These are phyloP conservation scores for Drosophila oshimai DNA, from an alignment of 1,140 invertebrate species.

Conservation along the genomic window DNA sequence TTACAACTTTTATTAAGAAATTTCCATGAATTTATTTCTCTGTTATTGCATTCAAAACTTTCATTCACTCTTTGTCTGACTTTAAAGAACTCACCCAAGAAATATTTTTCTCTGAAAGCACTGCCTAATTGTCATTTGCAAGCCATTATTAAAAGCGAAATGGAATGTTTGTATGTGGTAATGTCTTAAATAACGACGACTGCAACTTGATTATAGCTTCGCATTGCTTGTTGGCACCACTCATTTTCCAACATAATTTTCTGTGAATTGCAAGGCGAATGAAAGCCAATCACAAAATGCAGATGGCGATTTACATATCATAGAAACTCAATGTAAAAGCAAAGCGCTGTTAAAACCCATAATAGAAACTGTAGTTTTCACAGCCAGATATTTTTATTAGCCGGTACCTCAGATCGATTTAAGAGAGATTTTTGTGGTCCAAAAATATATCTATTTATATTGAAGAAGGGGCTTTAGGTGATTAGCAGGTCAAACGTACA, in stretches of 20 bases:
- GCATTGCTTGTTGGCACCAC: conserved; percentile 17
- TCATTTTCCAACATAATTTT: conserved; percentile 66
- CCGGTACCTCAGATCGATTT: background rate
- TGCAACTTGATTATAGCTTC: conserved; percentile 33
- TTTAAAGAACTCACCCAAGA: conserved; percentile 1
- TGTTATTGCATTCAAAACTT: background rate
- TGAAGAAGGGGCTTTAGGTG: background rate
- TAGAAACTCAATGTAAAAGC: conserved; percentile 45
- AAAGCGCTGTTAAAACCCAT: conserved; percentile 9
- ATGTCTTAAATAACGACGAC: conserved; percentile 53
- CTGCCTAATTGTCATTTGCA: conserved; percentile 54
- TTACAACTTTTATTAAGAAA: background rate
- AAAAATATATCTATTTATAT: background rate
- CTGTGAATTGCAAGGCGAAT: conserved; percentile 51
- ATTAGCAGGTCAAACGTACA: background rate
- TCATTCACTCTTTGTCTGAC: background rate
- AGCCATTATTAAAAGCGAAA: conserved; percentile 73
- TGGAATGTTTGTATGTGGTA: conserved; percentile 60
- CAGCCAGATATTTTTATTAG: background rate
- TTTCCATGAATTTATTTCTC: background rate
- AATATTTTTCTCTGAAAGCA: conserved; percentile 10
- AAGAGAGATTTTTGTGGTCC: background rate
- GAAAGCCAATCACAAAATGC: conserved; percentile 29
- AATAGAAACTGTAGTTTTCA: conserved; percentile 10
- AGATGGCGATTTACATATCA: conserved; percentile 55